Evolutionary conservation across 2,797 vertebrate genomes (phyloP).

Genomic region (Sciurus carolinensis): DNA sequence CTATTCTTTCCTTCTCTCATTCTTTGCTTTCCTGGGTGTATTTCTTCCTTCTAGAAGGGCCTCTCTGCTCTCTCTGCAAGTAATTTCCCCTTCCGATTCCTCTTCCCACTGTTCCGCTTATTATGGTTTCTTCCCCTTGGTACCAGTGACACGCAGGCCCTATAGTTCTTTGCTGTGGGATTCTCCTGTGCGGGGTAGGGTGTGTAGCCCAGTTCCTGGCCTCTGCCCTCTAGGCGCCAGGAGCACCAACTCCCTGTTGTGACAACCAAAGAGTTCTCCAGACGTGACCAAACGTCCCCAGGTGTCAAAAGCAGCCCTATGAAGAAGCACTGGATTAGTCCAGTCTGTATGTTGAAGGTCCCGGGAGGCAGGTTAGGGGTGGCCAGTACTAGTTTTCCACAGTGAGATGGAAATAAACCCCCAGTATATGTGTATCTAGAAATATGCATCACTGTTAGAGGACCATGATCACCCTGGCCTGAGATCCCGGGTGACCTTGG

Average conservation of each 20-base stretch:
- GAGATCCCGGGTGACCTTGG: not conserved
- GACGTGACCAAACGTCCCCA: not conserved
- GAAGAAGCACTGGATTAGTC: not conserved
- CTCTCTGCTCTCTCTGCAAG: not conserved
- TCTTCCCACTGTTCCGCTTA: not conserved
- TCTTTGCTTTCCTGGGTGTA: not conserved
- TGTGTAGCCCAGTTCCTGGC: not conserved
- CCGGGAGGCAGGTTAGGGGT: not conserved
- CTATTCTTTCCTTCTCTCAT: not conserved
- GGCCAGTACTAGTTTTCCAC: not conserved
- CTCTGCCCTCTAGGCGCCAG: not conserved
- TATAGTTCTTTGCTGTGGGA: not conserved
- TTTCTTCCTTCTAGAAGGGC: not conserved
- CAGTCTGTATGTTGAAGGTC: not conserved
- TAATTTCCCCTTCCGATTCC: not conserved
- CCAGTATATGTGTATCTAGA: not conserved
- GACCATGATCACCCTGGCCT: not conserved
- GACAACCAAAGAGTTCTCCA: not conserved
- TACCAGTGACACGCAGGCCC: not conserved
- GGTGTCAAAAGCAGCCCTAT: not conserved
- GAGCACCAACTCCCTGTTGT: not conserved
- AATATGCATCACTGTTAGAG: not conserved
- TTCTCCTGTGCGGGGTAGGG: too few relatives aligned
- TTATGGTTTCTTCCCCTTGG: not conserved
- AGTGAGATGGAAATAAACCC: not conserved